Evolutionary conservation across 2,113 vertebrate genomes (phyloP).

Genomic region (Noturus placidus): DNA sequence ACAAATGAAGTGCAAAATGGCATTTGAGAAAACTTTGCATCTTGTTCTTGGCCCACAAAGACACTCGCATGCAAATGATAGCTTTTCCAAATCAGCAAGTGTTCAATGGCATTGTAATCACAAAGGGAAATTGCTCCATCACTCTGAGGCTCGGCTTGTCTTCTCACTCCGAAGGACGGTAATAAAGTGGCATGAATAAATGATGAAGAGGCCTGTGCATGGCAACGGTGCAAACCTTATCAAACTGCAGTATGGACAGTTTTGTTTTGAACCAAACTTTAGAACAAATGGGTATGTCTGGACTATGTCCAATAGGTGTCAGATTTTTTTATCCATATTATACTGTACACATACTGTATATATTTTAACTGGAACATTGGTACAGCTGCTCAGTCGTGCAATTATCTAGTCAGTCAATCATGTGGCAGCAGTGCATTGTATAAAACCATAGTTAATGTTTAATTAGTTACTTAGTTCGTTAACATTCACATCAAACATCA

Average conservation of each 20-base stretch:
- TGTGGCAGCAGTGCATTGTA: neutral
- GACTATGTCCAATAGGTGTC: neutral
- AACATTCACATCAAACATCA: neutral
- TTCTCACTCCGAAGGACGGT: conserved; percentile 14
- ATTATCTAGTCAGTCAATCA: neutral
- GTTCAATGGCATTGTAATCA: conserved; percentile 28
- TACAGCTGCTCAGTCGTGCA: neutral
- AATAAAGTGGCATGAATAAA: conserved; percentile 54
- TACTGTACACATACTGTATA: too few species aligned
- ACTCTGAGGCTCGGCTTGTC: conserved; percentile 17
- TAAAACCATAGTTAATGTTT: neutral
- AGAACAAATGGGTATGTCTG: neutral
- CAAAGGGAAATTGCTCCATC: conserved; percentile 31
- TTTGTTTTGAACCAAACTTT: conserved; percentile 22
- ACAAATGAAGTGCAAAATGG: neutral
- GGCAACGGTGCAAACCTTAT: conserved; percentile 29
- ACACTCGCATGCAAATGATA: neutral
- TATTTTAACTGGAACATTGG: neutral
- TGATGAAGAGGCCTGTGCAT: conserved; percentile 30
- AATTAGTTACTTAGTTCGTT: neutral
- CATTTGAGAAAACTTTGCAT: neutral
- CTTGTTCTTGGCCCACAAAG: neutral
- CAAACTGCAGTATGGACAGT: conserved; percentile 39
- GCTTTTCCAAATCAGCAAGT: conserved; percentile 30
- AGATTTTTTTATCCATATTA: neutral